phyloP scores from a whole-genome alignment of 2,113 vertebrate genomes.

The Merops nubicus region DNA sequence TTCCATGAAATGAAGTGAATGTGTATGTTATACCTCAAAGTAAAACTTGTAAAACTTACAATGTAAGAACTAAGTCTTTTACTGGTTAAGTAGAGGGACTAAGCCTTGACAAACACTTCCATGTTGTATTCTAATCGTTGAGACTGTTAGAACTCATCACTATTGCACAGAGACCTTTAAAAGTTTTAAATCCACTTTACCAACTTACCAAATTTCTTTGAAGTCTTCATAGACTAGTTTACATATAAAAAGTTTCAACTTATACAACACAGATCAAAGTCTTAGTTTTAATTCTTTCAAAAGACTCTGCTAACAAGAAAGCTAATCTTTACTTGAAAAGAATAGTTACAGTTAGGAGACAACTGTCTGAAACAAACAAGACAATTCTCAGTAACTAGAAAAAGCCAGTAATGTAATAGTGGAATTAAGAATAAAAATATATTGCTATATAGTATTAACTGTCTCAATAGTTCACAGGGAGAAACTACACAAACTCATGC shows the following conservation, averaged over 20 bases:
- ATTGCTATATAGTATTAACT: neutral
- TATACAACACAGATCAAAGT: neutral
- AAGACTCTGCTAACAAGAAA: neutral
- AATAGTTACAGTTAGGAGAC: neutral
- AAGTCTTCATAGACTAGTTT: neutral
- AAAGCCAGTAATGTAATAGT: neutral
- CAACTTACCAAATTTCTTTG: neutral
- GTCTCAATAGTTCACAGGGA: neutral
- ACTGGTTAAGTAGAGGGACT: neutral
- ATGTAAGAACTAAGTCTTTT: neutral
- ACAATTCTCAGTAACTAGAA: neutral
- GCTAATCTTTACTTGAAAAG: neutral
- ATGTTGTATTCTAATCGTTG: neutral
- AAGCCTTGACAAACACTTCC: neutral
- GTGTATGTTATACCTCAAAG: neutral
- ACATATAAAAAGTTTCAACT: neutral
- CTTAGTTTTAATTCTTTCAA: neutral
- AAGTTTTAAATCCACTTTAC: neutral
- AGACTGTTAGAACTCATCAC: neutral
- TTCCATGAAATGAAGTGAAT: neutral
- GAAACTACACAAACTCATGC: neutral
- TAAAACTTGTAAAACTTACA: neutral
- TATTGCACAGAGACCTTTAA: neutral
- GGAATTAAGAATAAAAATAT: neutral
- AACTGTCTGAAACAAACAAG: neutral